Evolutionary conservation across 2,113 vertebrate species (phyloP).

Genomic region (Xiphophorus couchianus): DNA sequence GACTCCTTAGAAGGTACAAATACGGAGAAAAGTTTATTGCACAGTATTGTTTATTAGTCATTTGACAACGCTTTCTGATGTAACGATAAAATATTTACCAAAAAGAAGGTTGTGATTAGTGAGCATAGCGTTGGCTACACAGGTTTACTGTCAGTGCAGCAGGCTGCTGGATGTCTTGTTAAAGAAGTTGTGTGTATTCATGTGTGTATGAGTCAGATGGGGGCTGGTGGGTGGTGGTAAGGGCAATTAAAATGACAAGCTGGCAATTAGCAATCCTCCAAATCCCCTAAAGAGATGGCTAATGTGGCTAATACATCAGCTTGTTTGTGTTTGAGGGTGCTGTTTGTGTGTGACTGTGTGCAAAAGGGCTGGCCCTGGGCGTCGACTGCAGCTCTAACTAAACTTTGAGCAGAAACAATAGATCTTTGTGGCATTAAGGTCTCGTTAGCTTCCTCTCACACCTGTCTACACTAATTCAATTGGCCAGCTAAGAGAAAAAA

Average conservation of each 20-base stretch:
- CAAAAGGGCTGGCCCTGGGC: conserved; percentile 44
- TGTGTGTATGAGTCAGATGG: conserved; percentile 30
- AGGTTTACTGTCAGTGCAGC: not conserved
- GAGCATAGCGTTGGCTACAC: no score
- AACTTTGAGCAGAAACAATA: conserved; percentile 61
- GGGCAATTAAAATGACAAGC: conserved; percentile 97
- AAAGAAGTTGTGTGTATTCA: conserved; percentile 77
- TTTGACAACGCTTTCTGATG: not conserved
- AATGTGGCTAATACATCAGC: conserved; percentile 85
- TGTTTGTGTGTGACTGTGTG: conserved; percentile 20
- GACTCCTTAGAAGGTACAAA: not conserved
- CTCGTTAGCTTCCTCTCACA: conserved; percentile 18
- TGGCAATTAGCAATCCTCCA: conserved; percentile 92
- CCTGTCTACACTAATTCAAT: conserved; percentile 22
- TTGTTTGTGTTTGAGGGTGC: conserved; percentile 29
- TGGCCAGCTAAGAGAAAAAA: conserved; percentile 14
- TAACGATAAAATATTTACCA: not conserved
- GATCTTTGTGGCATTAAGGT: not conserved
- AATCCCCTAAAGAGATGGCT: conserved; percentile 90
- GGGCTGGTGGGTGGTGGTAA: conserved; percentile 32
- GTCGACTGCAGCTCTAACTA: conserved; percentile 78
- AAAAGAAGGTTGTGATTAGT: not conserved
- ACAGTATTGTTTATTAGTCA: not conserved
- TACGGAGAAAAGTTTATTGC: not conserved
- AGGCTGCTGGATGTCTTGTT: conserved; percentile 57